Conservation (phyloP, 2,797 vertebrate species). For the Melanotaenia pygmaea region DNA sequence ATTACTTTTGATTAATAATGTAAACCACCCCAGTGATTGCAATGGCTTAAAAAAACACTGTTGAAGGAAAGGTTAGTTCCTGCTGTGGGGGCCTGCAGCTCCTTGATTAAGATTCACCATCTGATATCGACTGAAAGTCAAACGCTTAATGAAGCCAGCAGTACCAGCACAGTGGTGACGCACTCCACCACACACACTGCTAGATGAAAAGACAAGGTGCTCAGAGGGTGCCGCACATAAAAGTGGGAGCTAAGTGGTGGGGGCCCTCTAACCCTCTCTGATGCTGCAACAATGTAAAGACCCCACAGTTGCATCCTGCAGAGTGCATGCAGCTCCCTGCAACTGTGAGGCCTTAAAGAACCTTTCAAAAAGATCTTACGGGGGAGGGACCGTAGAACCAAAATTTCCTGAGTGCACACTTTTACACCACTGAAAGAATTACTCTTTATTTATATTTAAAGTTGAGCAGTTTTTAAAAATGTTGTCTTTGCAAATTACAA, state of each 20-base stretch:
- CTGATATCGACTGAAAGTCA: slow-evolving; percentile 82
- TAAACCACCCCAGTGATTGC: slow-evolving; percentile 47
- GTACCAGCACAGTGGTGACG: slow-evolving; percentile 63
- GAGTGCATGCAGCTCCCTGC: slow-evolving; percentile 25
- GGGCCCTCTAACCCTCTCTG: slow-evolving; percentile 46
- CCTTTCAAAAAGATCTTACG: slow-evolving; percentile 17
- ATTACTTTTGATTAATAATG: slow-evolving; percentile 58
- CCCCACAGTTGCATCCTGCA: slow-evolving; percentile 40
- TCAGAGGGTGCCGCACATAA: slow-evolving; percentile 61
- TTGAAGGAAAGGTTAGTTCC: slow-evolving; percentile 73
- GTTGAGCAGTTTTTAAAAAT: slow-evolving; percentile 19
- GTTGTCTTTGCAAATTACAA: slow-evolving; percentile 38
- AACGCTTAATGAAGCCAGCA: slow-evolving; percentile 81
- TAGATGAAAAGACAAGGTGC: slow-evolving; percentile 70
- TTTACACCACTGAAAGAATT: slow-evolving; percentile 19
- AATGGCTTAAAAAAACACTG: slow-evolving; percentile 38
- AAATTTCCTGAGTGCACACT: slow-evolving; percentile 29
- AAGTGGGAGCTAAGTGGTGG: slow-evolving; percentile 47
- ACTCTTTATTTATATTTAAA: slow-evolving; percentile 1
- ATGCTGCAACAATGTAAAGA: slow-evolving; percentile 59
- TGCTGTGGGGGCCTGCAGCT: slow-evolving; percentile 66
- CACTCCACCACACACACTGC: slow-evolving; percentile 57
- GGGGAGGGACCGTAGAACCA: slow-evolving; percentile 1
- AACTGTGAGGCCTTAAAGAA: slow-evolving; percentile 61
- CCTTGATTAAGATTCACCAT: slow-evolving; percentile 79